Evolutionary conservation across 35 echinoderm and acorn worm genomes (phyloP).

Genomic region (Apostichopus japonicus): DNA sequence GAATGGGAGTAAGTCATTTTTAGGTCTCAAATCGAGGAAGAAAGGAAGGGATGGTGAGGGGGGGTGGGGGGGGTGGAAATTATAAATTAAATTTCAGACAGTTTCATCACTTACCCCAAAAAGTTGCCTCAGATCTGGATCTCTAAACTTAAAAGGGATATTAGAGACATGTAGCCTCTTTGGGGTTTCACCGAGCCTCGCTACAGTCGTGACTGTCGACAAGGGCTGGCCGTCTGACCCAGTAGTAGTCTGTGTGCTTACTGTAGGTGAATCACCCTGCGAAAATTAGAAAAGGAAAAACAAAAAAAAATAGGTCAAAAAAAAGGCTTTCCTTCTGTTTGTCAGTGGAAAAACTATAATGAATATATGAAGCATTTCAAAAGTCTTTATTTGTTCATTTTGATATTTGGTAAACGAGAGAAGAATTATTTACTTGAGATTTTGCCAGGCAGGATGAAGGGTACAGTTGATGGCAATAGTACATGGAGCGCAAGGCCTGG

Average conservation of each 20-base stretch:
- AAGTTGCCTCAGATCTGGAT: constrained; percentile 96
- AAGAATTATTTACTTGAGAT: background rate
- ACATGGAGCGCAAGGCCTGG: too few relatives aligned
- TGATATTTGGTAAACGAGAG: background rate
- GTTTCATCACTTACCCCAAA: constrained; percentile 86
- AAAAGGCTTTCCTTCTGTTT: background rate
- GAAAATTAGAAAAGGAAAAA: background rate
- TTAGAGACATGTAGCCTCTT: constrained; percentile 99
- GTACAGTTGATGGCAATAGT: background rate
- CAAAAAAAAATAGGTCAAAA: background rate
- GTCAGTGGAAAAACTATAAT: background rate
- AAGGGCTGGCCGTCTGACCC: constrained; percentile 79
- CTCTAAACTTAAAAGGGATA: constrained; percentile 99
- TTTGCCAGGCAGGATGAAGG: background rate
- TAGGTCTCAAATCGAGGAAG: too few relatives aligned
- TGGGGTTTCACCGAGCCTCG: constrained; percentile 90
- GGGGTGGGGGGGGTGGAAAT: too few relatives aligned
- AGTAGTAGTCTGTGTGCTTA: constrained; percentile 77
- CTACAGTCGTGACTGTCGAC: constrained; percentile 39
- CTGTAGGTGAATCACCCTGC: constrained; percentile 79
- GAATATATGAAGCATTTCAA: background rate
- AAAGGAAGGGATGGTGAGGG: too few relatives aligned
- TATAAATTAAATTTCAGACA: background rate
- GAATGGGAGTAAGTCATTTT: too few relatives aligned
- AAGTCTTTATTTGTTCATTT: background rate